Base-by-base conservation (phyloP, 2,113 vertebrate genomes). In the Poeciliopsis turrubarensis region DNA sequence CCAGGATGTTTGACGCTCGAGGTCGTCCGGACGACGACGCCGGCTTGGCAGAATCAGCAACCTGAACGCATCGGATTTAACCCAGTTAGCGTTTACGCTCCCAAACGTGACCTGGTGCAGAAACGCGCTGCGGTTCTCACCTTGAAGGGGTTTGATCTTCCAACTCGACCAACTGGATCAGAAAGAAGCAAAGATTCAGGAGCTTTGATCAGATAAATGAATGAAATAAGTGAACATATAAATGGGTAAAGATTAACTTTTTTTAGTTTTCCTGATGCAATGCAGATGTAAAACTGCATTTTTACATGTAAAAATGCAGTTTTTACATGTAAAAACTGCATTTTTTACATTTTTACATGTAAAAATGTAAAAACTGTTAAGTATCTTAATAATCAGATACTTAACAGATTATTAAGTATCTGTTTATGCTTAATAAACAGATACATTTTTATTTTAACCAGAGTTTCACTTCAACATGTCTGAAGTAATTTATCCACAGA, bases 81-180 rank as follows among this genome's bases (percentile, higher is more conserved):
- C 34, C 8, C 9, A 14, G 41, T 39, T n/a, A 12, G 4, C 12
- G 13, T 3, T n/a, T n/a, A 13, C 10, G 1, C 9, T 65, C 9
- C 1, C 14, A 67, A 60, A 41, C 25, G 22, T 19, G 22, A 30
- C 29, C 4, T 30, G 10, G 60, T 0, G 57, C 1, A 51, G 2
- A 31, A 34, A 37, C 6, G 4, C 10, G 4, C 1, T 5, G 0
- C 0, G 26, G 13, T 27, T 14, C 89, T 95, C 85, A 98, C 98
- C 97, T 99, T 99, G 54, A 99, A 99, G 63, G 98, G 98, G 88
- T 99, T 99, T 63, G 95, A 89, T 75, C 97, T 93, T 79, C 94
- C 95, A 70, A 92, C 93, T 92, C 88, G 96, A 87, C 80, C 90
- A 57, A 73, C 94, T 93, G 89, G 1, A 79, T 86, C 66, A 70